Base-by-base conservation (phyloP, 1,140 invertebrate genomes). In the Brachionus sp. region DNA sequence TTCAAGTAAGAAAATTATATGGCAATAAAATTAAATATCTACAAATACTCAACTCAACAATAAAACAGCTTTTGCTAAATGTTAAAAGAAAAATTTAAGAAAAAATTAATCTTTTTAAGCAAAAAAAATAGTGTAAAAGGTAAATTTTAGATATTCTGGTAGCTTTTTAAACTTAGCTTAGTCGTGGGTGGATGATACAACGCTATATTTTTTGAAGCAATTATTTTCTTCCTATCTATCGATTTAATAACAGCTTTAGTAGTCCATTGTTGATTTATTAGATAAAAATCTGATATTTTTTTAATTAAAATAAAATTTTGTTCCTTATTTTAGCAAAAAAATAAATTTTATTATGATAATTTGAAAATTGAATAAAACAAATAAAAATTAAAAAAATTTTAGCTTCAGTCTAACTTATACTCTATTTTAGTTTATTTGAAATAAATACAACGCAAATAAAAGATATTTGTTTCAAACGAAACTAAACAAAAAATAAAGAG, bases 61-160 rank as follows among this genome's bases (percentile, higher is more conserved):
- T 57, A 57, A 57, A 57, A 57, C 19, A 19, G 7, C 19, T 57
- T 57, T 57, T 57, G n/a, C 50, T 57, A 57, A 57, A 57, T 57
- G 50, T 10, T 57, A 57, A 57, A 57, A 9, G n/a, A 57, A 57
- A 57, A 19, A 42, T 42, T 42, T 42, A 13, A 42, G 39, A 3
- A 42, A 42, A 57, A 57, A 19, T 0, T 57, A 57, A 57, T 57
- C 50, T 57, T 57, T 57, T 57, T 57, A n/a, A 50, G 29, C 3
- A 57, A 57, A 57, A 57, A 10, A 57, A 25, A 53, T 16, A 57
- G 50, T 9, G 5, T 57, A 19, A 23, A 57, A 57, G 50, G 50
- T 57, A 57, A 57, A 25, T 57, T 57, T 57, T 57, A 57, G 50
- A 57, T 57, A 57, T 57, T n/a, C n/a, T n/a, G 50, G 50, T 57